Evolutionary conservation across 2,888 invertebrate genomes (phyloP).

Genomic region (Drosophila eohydei): DNA sequence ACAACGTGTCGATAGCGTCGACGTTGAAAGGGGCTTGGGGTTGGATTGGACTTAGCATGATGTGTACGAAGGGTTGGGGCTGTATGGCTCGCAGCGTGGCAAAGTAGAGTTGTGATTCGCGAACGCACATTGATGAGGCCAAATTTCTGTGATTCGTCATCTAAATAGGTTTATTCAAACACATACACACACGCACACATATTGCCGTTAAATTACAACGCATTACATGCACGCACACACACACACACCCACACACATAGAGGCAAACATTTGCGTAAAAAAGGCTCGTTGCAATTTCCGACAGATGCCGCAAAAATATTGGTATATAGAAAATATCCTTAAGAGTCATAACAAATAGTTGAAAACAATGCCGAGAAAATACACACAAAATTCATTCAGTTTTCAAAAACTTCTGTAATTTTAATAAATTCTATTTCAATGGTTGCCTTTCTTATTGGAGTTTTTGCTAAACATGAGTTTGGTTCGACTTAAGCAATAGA

Average conservation of each 20-base stretch:
- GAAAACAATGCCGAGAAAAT: background rate
- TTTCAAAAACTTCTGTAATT: background rate
- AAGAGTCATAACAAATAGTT: background rate
- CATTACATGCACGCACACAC: constrained; percentile 62
- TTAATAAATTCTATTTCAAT: background rate
- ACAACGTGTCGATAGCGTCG: constrained; percentile 46
- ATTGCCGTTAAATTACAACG: constrained; percentile 60
- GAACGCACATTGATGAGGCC: constrained; percentile 77
- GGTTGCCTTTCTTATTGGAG: background rate
- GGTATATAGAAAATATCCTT: constrained; percentile 1
- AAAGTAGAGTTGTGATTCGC: constrained; percentile 56
- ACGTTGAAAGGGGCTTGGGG: constrained; percentile 8
- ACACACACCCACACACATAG: background rate
- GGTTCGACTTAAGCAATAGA: background rate
- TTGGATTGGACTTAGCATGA: background rate
- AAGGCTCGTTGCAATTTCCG: constrained; percentile 28
- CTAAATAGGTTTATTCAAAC: constrained; percentile 71
- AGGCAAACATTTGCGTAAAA: background rate
- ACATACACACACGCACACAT: constrained; percentile 32
- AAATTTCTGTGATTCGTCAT: constrained; percentile 82
- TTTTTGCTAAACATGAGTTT: no score
- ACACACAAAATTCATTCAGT: background rate
- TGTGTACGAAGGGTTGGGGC: background rate
- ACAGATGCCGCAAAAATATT: constrained; percentile 40
- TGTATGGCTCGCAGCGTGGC: constrained; percentile 12